Evolutionary conservation across 2,113 vertebrate genomes (phyloP), one percentile per base, ranked within the genome.

Genomic region (Progne subis): DNA sequence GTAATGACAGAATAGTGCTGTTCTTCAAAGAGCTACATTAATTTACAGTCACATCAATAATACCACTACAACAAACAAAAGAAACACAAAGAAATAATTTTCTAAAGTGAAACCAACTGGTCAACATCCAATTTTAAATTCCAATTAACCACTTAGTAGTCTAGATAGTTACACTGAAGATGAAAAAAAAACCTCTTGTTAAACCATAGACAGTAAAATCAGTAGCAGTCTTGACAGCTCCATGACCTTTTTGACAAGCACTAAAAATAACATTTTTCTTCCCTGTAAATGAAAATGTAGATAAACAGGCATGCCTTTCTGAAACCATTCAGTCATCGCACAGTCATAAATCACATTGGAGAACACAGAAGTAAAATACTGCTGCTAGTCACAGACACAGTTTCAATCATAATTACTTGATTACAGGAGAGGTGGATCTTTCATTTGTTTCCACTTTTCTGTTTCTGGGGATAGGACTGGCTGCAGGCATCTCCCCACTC

Each of bases 401-500:
- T 37, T 87, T 82, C 32, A 44, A 50, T 77, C 9, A 67, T 89
- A 92, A 96, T 98, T 98, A 99, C 98, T 97, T 98, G 94, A 94
- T 94, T 91, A 97, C 83, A 82, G 97, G 95, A 94, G 97, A 95
- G 32, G 94, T 88, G 61, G 97, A 92, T 90, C 94, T 97, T 93
- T 98, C 97, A 86, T 63, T 98, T 53, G 94, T 34, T 88, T 98
- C 98, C 69, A 74, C 78, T 90, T 96, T 98, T 89, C 97, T 98
- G 93, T 86, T 97, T 63, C 98, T 98, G 71, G 98, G 96, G 87
- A 97, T 92, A 37, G 96, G 98, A 70, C 95, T 97, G 55, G 97
- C 92, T 16, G 97, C 94, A 63, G 98, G 97, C 96, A 98, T 98
- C 96, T 98, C 98, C 55, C 98, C 98, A 14, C 98, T 99, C 90